These are phyloP conservation scores for Rhagoletis pomonella DNA, from an alignment of 1,140 invertebrate species.

Conservation along the genomic window DNA sequence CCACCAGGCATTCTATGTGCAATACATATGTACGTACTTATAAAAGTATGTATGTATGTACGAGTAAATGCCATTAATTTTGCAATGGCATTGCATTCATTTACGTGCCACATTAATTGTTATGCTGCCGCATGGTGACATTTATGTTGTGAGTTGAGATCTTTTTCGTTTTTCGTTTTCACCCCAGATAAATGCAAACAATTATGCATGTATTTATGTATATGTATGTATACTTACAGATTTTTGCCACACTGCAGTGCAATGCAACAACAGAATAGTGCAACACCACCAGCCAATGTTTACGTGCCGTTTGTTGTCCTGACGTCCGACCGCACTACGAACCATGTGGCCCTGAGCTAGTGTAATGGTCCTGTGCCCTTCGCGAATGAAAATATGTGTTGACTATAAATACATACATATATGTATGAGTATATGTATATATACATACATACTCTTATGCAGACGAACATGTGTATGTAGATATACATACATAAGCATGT, in stretches of 20 bases:
- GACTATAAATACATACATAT: background rate
- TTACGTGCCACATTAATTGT: too few species aligned
- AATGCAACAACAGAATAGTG: background rate
- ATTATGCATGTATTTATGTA: background rate
- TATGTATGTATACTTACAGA: background rate
- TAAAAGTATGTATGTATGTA: too few species aligned
- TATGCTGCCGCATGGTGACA: too few species aligned
- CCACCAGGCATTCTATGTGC: too few species aligned
- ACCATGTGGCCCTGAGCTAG: background rate
- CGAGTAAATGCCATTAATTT: too few species aligned
- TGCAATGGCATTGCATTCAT: too few species aligned
- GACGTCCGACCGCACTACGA: background rate
- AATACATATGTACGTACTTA: too few species aligned
- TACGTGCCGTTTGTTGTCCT: constrained; percentile 10
- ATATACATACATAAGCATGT: too few species aligned
- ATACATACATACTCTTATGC: background rate
- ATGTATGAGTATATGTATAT: background rate
- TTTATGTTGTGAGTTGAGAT: too few species aligned
- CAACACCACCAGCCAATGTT: background rate
- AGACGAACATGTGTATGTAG: background rate
- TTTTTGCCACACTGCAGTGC: background rate
- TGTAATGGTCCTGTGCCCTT: background rate
- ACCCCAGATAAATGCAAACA: too few species aligned
- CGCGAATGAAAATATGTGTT: background rate
- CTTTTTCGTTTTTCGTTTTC: too few species aligned